These are phyloP conservation scores for Dilophus febrilis DNA, from an alignment of 2,888 invertebrate species.

Conservation along the genomic window DNA sequence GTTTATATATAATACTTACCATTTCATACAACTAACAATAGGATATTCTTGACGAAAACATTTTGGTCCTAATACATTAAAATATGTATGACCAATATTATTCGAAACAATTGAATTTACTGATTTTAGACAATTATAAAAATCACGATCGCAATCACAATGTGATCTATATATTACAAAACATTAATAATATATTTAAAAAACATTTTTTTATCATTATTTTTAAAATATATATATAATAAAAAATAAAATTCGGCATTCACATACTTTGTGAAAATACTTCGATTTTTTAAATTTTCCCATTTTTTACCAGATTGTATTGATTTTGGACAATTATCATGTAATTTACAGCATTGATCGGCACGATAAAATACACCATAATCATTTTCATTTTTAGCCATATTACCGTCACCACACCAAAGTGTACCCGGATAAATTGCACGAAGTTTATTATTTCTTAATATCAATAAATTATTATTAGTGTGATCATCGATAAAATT, in stretches of 20 bases:
- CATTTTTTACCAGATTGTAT: slow-evolving; percentile 38
- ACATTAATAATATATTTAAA: too few species aligned
- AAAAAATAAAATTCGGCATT: not conserved
- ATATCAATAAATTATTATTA: too few species aligned
- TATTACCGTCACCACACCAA: slow-evolving; percentile 57
- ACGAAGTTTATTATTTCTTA: slow-evolving; percentile 2
- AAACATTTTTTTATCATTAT: not conserved
- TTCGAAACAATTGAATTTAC: slow-evolving; percentile 36
- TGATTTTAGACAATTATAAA: slow-evolving; percentile 46
- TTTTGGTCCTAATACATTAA: slow-evolving; percentile 52
- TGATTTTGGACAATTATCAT: slow-evolving; percentile 47
- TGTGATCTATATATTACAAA: slow-evolving; percentile 49
- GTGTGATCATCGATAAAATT: too few species aligned
- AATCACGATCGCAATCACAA: slow-evolving; percentile 50
- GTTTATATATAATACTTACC: slow-evolving; percentile 8
- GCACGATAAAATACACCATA: slow-evolving; percentile 46
- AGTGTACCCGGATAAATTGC: slow-evolving; percentile 37
- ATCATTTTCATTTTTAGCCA: slow-evolving; percentile 37
- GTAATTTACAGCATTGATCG: slow-evolving; percentile 51
- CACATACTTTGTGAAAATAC: slow-evolving; percentile 43
- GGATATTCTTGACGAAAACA: slow-evolving; percentile 48
- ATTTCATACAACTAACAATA: slow-evolving; percentile 19
- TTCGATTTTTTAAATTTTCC: slow-evolving; percentile 45
- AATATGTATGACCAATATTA: slow-evolving; percentile 51
- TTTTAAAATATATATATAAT: not conserved